Evolutionary conservation across 2,888 invertebrate genomes (phyloP).

Genomic region (Drosophila macrothrix): DNA sequence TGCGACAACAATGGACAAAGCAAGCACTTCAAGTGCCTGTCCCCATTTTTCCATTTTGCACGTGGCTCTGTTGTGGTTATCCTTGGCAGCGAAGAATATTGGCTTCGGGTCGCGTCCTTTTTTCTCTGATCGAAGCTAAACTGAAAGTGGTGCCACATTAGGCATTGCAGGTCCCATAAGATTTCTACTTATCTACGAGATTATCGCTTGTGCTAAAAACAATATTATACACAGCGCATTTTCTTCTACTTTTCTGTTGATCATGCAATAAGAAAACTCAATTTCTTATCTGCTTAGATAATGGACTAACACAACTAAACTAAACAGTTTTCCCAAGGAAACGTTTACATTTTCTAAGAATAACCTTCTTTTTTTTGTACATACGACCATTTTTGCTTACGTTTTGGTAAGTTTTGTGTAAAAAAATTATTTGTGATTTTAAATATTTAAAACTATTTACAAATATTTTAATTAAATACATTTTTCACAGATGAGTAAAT

Average conservation of each 20-base stretch:
- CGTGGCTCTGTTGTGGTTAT: neutral
- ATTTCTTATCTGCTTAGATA: neutral
- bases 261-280: neutral
- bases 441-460: neutral
- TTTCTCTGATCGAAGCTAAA: neutral
- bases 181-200: neutral
- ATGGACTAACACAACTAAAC: no score
- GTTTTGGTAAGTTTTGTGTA: neutral
- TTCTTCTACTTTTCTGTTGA: neutral
- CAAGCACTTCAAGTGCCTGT: neutral
- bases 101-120: neutral
- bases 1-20: slow-evolving; percentile 14
- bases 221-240: neutral
- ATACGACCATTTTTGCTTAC: neutral
- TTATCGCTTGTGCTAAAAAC: neutral
- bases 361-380: no score
- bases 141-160: neutral
- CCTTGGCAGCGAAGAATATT: neutral
- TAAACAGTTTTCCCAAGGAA: no score
- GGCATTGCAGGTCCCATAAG: neutral
- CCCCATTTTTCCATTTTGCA: neutral
- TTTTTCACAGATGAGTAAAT: neutral
- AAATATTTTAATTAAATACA: neutral
- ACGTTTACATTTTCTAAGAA: no score
- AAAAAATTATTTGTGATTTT: neutral